Conservation (phyloP, 1,140 invertebrate species). For the Leptonema lineaticorne region DNA sequence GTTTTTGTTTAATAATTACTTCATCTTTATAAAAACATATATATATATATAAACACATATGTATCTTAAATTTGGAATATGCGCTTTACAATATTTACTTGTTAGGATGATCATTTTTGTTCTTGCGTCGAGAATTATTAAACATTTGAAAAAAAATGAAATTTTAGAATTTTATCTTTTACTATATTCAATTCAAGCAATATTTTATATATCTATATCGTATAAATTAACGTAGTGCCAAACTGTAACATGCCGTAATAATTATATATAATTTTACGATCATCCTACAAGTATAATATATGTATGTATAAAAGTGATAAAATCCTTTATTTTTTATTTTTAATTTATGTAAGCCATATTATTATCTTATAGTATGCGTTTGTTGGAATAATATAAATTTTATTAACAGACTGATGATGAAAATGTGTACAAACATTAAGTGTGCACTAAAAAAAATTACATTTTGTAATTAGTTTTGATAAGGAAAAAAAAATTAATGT, state of each 20-base stretch:
- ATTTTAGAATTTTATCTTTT: no score
- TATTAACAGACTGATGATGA: constrained; percentile 39
- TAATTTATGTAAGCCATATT: constrained; percentile 35
- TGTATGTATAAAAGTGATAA: constrained; percentile 9
- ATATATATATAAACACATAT: constrained; percentile 12
- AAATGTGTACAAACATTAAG: constrained; percentile 33
- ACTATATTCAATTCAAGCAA: background rate
- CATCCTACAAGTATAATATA: constrained; percentile 23
- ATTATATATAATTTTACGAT: constrained; percentile 14
- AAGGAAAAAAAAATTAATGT: constrained; percentile 39
- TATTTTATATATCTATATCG: background rate
- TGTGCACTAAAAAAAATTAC: constrained; percentile 30
- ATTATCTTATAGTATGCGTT: constrained; percentile 33
- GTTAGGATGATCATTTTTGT: constrained; percentile 13
- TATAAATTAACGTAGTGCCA: constrained; percentile 27
- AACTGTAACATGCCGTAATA: constrained; percentile 25
- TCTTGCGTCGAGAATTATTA: background rate
- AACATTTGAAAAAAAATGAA: no score
- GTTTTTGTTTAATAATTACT: no score
- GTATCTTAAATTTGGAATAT: background rate
- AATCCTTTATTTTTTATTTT: constrained; percentile 21
- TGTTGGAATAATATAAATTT: constrained; percentile 40
- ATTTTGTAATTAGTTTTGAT: constrained; percentile 42
- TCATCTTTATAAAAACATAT: no score
- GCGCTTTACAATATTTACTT: constrained; percentile 5